Conservation (phyloP, 2,888 invertebrate genomes). For the Polydrusus pterygomalis region DNA sequence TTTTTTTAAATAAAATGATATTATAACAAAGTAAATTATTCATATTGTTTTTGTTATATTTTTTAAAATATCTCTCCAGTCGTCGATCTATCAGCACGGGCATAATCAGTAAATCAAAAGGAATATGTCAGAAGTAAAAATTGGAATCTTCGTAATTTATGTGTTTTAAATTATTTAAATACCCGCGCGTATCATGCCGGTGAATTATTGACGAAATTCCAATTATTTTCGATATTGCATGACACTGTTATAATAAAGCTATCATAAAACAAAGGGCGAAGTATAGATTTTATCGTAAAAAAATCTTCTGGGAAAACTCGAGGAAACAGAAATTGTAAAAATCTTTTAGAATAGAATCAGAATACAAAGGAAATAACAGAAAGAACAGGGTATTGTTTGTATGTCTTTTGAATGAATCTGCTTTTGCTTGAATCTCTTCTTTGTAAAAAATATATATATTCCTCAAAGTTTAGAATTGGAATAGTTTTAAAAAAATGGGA, state of each 20-base stretch:
- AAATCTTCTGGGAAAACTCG: background rate
- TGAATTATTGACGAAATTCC: background rate
- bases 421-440: background rate
- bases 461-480: too few relatives aligned
- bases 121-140: too few relatives aligned
- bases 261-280: conserved; percentile 4
- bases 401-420: background rate
- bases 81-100: too few relatives aligned
- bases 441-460: background rate
- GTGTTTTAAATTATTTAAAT: background rate
- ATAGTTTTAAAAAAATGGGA: too few relatives aligned
- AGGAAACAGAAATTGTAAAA: background rate
- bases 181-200: background rate
- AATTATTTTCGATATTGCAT: conserved; percentile 11
- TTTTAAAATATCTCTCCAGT: too few relatives aligned
- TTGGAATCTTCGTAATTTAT: background rate
- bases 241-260: conserved; percentile 2
- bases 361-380: background rate
- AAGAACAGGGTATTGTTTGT: background rate
- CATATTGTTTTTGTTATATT: too few relatives aligned
- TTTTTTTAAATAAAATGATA: too few relatives aligned
- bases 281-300: conserved; percentile 4
- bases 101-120: too few relatives aligned
- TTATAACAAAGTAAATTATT: too few relatives aligned
- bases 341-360: too few relatives aligned